Evolutionary conservation across 2,113 vertebrate genomes (phyloP), one percentile per base, ranked within the genome.

Genomic region (Aplodontia rufa): DNA sequence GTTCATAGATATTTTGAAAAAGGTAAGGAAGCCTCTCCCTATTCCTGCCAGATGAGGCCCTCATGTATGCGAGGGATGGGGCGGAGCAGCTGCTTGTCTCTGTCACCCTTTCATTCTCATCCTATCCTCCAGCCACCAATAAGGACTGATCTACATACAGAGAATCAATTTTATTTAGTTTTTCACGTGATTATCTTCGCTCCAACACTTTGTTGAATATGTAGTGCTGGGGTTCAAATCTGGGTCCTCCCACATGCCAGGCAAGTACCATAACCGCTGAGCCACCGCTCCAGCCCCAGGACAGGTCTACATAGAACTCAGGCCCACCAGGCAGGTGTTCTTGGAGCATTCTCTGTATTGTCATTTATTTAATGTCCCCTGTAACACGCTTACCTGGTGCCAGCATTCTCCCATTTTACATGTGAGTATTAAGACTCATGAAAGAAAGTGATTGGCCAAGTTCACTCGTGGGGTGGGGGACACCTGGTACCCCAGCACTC

Each of bases 11-110:
- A 19, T 35, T 68, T 82, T n/a, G 42, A 16, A 28, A 32, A n/a
- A 1, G 58, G 17, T 40, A 16, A 1, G 4, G 7, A 75, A 66
- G 28, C 91, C 80, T 64, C 32, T 3, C 40, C 37, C 68, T 47
- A 28, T 4, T 58, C 55, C n/a, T 3, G 0, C n/a, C 80, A 12
- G 0, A 66, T 35, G 62, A 8, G 37, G 72, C 35, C 5, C 2
- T 13, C 37, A 4, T 66, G 64, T 9, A 1, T 16, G 17, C 8
- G 89, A 13, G 64, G 45, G 28, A 1, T 9, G 37, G 42, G 71
- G 40, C 89, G 0, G 28, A 45, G 79, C 55, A 53, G 32, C 49
- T 8, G 10, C 37, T 68, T 6, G 40, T 42, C 24, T 37, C 78
- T n/a, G 3, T 58, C 37, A n/a, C 66, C 53, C 45, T 20, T 40